Evolutionary conservation across 1,140 invertebrate genomes (phyloP).

Genomic region (Listronotus bonariensis): DNA sequence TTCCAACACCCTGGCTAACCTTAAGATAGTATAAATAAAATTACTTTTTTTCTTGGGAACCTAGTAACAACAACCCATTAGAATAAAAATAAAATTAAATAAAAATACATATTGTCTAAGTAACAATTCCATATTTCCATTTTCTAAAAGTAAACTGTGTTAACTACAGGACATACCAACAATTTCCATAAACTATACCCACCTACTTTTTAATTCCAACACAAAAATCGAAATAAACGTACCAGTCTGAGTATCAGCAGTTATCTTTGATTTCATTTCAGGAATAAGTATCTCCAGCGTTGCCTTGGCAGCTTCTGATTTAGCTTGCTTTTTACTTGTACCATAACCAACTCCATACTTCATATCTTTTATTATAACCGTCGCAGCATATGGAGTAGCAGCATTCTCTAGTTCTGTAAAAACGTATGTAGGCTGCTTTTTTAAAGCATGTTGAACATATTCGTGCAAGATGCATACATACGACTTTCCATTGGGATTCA

Average conservation of each 20-base stretch:
- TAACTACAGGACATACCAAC: too few species aligned
- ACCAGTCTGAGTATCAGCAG: conserved; percentile 62
- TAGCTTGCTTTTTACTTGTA: conserved; percentile 93
- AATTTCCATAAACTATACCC: too few species aligned
- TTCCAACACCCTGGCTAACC: too few species aligned
- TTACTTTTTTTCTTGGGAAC: too few species aligned
- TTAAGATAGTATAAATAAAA: too few species aligned
- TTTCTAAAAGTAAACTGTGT: too few species aligned
- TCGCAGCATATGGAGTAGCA: conserved; percentile 89
- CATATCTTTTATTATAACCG: conserved; percentile 89
- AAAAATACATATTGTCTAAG: too few species aligned
- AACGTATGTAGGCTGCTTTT: conserved; percentile 90
- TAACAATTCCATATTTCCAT: too few species aligned
- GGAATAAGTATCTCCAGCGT: conserved; percentile 93
- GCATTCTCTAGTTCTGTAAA: conserved; percentile 95
- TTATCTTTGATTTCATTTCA: conserved; percentile 83
- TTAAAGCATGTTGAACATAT: conserved; percentile 92
- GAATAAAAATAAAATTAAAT: too few species aligned
- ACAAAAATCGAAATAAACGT: not conserved
- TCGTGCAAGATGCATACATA: conserved; percentile 97
- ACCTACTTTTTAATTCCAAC: not conserved
- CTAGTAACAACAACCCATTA: too few species aligned
- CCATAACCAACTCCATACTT: conserved; percentile 92
- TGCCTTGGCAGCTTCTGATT: conserved; percentile 86
- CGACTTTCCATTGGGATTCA: conserved; percentile 91